These are phyloP conservation scores for Styela plicata DNA, from an alignment of 23 tunicate genomes.

Conservation along the genomic window DNA sequence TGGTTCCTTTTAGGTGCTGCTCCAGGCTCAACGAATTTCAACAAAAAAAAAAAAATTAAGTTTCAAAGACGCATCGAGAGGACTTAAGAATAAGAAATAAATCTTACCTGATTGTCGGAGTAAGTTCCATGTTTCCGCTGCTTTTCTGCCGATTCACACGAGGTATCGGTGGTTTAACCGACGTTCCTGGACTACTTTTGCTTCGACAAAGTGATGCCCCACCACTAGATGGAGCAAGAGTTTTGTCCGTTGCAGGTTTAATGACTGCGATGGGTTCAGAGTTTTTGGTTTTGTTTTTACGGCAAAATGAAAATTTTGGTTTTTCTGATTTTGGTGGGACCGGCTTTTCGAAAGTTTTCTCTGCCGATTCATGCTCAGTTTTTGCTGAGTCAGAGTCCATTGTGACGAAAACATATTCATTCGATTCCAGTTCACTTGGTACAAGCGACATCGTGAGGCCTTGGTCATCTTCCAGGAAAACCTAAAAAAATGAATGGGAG, in stretches of 20 bases:
- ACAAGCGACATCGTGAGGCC: conserved; percentile 26
- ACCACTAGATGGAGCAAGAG: not conserved
- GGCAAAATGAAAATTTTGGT: not conserved
- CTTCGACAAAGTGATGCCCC: conserved; percentile 26
- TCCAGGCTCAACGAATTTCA: too few species aligned
- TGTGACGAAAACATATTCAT: conserved; percentile 39
- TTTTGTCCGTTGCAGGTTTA: not conserved
- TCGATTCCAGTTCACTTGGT: conserved; percentile 48
- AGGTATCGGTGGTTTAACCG: conserved; percentile 21
- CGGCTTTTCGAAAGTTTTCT: not conserved
- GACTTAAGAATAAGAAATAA: too few species aligned
- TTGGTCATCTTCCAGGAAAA: not conserved
- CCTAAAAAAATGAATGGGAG: conserved; percentile 6
- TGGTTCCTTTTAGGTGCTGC: too few species aligned
- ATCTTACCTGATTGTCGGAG: not conserved
- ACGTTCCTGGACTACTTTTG: conserved; percentile 21
- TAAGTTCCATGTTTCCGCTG: conserved; percentile 11
- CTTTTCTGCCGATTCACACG: conserved; percentile 16
- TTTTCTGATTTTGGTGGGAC: not conserved
- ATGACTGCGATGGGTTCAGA: conserved; percentile 6
- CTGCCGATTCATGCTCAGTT: not conserved
- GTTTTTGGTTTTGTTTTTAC: not conserved
- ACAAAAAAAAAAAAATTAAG: too few species aligned
- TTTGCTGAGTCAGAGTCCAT: conserved; percentile 22
- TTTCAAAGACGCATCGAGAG: too few species aligned